Evolutionary conservation across 2,113 vertebrate genomes (phyloP).

Genomic region (Anser brachyrhynchus): DNA sequence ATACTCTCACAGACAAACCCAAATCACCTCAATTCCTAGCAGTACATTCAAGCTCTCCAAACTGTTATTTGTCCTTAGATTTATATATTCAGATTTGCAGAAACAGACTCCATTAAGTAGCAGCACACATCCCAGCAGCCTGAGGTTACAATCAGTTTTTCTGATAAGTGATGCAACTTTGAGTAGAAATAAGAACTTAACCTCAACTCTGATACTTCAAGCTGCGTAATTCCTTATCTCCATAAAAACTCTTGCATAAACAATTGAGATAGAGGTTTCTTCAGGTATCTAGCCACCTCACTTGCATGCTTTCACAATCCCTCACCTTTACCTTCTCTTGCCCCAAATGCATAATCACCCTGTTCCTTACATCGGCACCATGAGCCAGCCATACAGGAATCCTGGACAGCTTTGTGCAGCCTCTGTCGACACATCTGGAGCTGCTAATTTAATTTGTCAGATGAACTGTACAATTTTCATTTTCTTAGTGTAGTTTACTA

Average conservation of each 20-base stretch:
- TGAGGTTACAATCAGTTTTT: background rate
- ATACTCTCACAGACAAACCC: background rate
- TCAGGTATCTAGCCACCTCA: background rate
- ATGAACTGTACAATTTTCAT: background rate
- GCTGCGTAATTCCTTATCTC: background rate
- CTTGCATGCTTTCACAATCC: background rate
- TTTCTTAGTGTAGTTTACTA: background rate
- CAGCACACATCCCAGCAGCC: background rate
- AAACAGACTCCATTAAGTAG: background rate
- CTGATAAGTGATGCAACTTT: background rate
- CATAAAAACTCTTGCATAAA: background rate
- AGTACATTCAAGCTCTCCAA: background rate
- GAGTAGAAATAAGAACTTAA: background rate
- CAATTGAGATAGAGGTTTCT: background rate
- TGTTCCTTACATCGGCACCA: background rate
- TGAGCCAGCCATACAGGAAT: background rate
- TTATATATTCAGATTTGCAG: background rate
- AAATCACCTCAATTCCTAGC: background rate
- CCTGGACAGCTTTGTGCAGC: background rate
- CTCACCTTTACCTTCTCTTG: background rate
- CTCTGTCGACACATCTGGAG: background rate
- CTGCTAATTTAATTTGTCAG: background rate
- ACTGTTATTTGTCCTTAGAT: background rate
- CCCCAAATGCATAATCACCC: background rate
- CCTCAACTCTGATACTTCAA: background rate